These are phyloP conservation scores for Perizoma affinitatum DNA, from an alignment of 2,888 invertebrate species.

Conservation along the genomic window DNA sequence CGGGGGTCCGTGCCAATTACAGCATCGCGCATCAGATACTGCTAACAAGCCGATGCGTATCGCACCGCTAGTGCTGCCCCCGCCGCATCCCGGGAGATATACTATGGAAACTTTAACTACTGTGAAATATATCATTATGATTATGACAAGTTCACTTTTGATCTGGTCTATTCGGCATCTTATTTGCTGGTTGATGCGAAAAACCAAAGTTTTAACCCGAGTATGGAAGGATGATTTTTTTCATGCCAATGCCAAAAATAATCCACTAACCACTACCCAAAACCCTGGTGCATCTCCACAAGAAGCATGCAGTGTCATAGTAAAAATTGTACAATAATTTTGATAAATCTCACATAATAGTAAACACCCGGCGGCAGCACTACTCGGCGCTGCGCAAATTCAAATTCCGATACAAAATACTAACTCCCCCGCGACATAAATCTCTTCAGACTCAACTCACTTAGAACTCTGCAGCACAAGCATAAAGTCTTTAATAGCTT, in stretches of 20 bases:
- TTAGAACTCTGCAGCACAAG: constrained; percentile 25
- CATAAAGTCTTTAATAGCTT: constrained; percentile 42
- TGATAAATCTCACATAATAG: constrained; percentile 29
- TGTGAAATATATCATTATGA: too few relatives aligned
- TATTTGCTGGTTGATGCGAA: too few relatives aligned
- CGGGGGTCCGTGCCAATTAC: constrained; percentile 78
- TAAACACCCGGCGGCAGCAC: constrained; percentile 37
- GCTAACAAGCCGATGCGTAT: constrained; percentile 82
- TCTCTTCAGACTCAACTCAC: constrained; percentile 39
- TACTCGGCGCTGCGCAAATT: constrained; percentile 50
- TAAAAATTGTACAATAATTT: constrained; percentile 23
- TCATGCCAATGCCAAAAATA: too few relatives aligned
- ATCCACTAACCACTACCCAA: too few relatives aligned
- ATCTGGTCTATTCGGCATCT: too few relatives aligned
- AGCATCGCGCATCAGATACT: constrained; percentile 77
- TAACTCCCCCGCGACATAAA: constrained; percentile 67
- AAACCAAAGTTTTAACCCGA: too few relatives aligned
- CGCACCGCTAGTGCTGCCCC: constrained; percentile 46
- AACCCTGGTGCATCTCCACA: too few relatives aligned
- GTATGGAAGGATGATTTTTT: too few relatives aligned
- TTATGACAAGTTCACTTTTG: too few relatives aligned
- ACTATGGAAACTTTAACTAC: too few relatives aligned
- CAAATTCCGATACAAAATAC: constrained; percentile 72
- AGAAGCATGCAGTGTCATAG: too few relatives aligned
- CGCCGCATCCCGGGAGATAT: background rate